A percentile compares a stretch with the other conserved stretches of the same genome.
These are phyloP conservation scores for Julus scanicus DNA, from an alignment of 2,888 invertebrate genomes.

Conservation along the genomic window DNA sequence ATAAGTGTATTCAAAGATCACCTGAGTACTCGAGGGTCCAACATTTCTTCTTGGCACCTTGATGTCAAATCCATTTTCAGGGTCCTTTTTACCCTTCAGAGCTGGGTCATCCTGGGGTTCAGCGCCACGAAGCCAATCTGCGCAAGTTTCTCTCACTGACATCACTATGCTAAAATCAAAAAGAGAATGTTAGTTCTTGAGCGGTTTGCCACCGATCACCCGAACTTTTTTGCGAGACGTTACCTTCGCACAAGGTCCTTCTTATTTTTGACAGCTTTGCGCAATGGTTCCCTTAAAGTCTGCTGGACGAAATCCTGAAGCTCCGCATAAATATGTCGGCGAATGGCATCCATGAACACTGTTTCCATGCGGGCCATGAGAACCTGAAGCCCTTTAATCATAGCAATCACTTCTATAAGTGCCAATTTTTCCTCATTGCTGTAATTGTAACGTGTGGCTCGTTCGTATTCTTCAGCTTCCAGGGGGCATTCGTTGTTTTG, in stretches of 20 bases:
- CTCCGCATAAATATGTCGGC: constrained; percentile 93
- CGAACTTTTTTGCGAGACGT: not conserved
- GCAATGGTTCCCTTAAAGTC: constrained; percentile 85
- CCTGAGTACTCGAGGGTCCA: constrained; percentile 74
- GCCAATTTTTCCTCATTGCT: constrained; percentile 97
- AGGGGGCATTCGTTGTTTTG: constrained; percentile 93
- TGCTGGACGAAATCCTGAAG: constrained; percentile 97
- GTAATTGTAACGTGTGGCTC: constrained; percentile 97
- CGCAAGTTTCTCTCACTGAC: constrained; percentile 96
- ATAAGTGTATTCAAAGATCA: constrained; percentile 59
- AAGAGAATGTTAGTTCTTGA: not conserved
- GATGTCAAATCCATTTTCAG: constrained; percentile 89
- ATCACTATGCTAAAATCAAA: constrained; percentile 82
- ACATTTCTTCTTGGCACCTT: constrained; percentile 93
- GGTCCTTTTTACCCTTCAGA: constrained; percentile 91
- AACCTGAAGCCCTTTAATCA: constrained; percentile 98
- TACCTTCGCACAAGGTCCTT: constrained; percentile 90
- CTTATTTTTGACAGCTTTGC: constrained; percentile 97
- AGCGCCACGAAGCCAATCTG: constrained; percentile 93
- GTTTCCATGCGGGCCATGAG: constrained; percentile 98
- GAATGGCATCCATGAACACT: constrained; percentile 90
- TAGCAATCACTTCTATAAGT: constrained; percentile 96
- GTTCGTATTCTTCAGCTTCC: constrained; percentile 97
- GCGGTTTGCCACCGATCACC: not conserved
- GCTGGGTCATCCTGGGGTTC: constrained; percentile 94